Conservation (phyloP, 2,113 vertebrate genomes). For the Poicephalus meyeri region DNA sequence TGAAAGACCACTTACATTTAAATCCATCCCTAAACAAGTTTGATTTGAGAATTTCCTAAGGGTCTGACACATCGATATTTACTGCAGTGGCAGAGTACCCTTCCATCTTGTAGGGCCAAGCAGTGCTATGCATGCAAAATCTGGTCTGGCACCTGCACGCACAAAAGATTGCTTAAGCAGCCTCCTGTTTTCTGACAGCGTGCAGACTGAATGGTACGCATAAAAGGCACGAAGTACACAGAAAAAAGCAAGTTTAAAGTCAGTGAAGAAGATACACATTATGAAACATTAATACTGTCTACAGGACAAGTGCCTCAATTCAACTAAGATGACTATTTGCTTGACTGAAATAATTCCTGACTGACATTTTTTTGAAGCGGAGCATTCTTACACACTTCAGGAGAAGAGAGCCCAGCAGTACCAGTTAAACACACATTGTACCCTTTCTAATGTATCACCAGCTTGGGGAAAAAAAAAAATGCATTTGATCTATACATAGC, state of each 20-base stretch:
- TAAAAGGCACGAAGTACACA: background rate
- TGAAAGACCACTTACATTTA: background rate
- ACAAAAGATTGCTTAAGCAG: background rate
- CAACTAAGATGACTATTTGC: background rate
- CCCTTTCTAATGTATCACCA: conserved; percentile 23
- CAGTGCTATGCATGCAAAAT: background rate
- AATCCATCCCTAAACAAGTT: background rate
- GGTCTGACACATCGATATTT: background rate
- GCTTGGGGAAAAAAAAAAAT: background rate
- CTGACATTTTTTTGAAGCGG: background rate
- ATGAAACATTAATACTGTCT: background rate
- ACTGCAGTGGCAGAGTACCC: background rate
- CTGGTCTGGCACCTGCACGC: background rate
- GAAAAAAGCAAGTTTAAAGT: background rate
- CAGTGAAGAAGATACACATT: background rate
- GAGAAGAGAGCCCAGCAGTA: conserved; percentile 39
- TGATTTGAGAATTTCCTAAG: background rate
- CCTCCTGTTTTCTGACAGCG: background rate
- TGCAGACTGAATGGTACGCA: background rate
- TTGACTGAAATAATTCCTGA: background rate
- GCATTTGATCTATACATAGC: background rate
- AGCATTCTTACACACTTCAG: background rate
- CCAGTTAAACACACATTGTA: conserved; percentile 64
- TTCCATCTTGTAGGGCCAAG: background rate
- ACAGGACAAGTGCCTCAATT: background rate